Evolutionary conservation across 2,888 invertebrate genomes (phyloP).

Genomic region (Cryptocheilus praepositus): DNA sequence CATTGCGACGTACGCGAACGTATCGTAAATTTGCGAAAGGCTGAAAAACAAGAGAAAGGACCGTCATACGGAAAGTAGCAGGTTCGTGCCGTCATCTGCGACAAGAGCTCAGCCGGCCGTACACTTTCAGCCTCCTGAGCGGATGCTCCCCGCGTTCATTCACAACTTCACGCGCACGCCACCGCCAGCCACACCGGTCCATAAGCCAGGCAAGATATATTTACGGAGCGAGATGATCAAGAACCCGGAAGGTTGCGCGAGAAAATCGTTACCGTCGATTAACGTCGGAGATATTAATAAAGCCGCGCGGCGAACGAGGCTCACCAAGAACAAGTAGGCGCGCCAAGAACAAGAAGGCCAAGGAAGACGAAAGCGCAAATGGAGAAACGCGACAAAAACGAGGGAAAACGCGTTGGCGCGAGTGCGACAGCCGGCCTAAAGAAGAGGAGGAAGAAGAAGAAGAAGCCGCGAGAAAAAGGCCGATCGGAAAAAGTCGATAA

Average conservation of each 20-base stretch:
- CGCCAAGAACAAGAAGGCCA: background rate
- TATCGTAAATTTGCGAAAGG: too few relatives aligned
- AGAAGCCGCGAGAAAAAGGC: constrained; percentile 14
- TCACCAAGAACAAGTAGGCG: too few relatives aligned
- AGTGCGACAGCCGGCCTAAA: constrained; percentile 29
- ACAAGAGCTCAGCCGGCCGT: too few relatives aligned
- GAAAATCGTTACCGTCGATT: constrained; percentile 56
- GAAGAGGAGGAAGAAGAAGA: constrained; percentile 23
- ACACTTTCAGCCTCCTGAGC: background rate
- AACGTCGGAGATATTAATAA: constrained; percentile 55
- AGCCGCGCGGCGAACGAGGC: constrained; percentile 25
- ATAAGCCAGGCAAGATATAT: constrained; percentile 15
- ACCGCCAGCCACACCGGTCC: constrained; percentile 6
- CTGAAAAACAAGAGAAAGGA: too few relatives aligned
- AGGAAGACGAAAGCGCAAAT: background rate
- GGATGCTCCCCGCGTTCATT: constrained; percentile 11
- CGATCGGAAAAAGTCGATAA: constrained; percentile 17
- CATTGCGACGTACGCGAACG: too few relatives aligned
- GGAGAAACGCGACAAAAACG: constrained; percentile 12
- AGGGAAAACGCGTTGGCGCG: constrained; percentile 16
- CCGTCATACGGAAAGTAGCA: too few relatives aligned
- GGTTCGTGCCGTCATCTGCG: too few relatives aligned
- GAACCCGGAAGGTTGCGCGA: constrained; percentile 53
- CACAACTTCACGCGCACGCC: constrained; percentile 7
- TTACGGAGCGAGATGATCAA: constrained; percentile 30